Evolutionary conservation across 23 tunicate species (phyloP).

Genomic region (Ascidia mentula): DNA sequence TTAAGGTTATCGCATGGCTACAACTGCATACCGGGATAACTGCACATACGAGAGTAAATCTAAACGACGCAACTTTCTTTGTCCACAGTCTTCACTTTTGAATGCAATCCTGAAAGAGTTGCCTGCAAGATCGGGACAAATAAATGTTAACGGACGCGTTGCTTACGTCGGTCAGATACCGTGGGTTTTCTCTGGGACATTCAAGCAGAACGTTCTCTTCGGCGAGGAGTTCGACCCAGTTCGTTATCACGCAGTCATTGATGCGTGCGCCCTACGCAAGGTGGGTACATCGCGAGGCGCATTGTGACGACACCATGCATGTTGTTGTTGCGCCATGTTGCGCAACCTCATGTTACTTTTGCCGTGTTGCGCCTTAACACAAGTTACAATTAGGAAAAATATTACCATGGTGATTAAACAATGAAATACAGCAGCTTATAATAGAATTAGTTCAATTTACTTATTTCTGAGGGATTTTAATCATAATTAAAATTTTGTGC

Average conservation of each 20-base stretch:
- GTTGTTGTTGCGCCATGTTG: neutral
- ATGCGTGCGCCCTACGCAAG: conserved; percentile 47
- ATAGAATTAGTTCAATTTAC: no score
- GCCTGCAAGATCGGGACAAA: conserved; percentile 33
- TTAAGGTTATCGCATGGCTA: no score
- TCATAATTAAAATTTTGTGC: no score
- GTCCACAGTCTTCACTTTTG: conserved; percentile 46
- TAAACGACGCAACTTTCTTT: no score
- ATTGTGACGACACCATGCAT: no score
- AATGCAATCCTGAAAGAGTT: conserved; percentile 63
- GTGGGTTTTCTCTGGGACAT: conserved; percentile 63
- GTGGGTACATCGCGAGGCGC: conserved; percentile 29
- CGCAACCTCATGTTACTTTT: neutral
- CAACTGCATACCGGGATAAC: no score
- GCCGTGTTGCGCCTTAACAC: neutral
- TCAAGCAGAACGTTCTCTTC: conserved; percentile 61
- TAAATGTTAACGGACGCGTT: conserved; percentile 34
- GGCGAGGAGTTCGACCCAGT: conserved; percentile 54
- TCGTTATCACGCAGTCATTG: conserved; percentile 47
- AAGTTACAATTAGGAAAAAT: no score
- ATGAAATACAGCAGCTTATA: no score
- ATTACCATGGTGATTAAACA: no score
- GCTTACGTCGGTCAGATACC: conserved; percentile 64
- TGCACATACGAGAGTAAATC: no score
- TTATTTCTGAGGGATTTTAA: no score